Base-by-base conservation (phyloP, 1,140 invertebrate species). In the Manduca sexta region DNA sequence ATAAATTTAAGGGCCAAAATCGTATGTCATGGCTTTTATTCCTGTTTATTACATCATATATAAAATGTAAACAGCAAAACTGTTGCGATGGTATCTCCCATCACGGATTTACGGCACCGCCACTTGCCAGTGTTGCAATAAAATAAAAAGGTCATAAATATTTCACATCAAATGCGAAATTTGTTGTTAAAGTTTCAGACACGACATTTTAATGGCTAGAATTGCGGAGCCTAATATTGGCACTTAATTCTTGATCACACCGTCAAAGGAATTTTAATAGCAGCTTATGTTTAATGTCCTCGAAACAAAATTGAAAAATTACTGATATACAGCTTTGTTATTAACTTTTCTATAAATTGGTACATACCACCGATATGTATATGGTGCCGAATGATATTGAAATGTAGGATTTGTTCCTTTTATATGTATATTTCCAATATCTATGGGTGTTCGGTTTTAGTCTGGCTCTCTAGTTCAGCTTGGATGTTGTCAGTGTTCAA, bases 111-210 rank as follows among this genome's bases (percentile, higher is more conserved):
- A 18, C 10, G 18, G n/a, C 16, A 17, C 11, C 18, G 8, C 15
- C 11, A n/a, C n/a, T n/a, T n/a, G n/a, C n/a, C n/a, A n/a, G n/a
- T 40, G 38, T n/a, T 18, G 38, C 38, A 40, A 40, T 18, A 40
- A 40, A 18, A 40, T 17, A 3, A 17, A 16, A 8, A 16, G n/a
- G 18, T 18, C 38, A 18, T 40, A 40, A 40, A 40, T 40, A 8
- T 40, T 40, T 11, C 38, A 17, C 7, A 8, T 40, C 17, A n/a
- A 40, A 40, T 40, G 15, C 15, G 16, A 40, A 40, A 40, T 38
- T 40, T 17, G 18, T 17, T 40, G 38, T 17, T 2, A 11, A n/a
- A 40, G 38, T 40, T 40, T 18, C 16, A 11, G 15, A 40, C 12
- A 37, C 8, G 38, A 40, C n/a, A 11, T 3, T 13, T 40, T 40